Base-by-base conservation (phyloP, 2,113 vertebrate species). In the Dipodomys stephensi region DNA sequence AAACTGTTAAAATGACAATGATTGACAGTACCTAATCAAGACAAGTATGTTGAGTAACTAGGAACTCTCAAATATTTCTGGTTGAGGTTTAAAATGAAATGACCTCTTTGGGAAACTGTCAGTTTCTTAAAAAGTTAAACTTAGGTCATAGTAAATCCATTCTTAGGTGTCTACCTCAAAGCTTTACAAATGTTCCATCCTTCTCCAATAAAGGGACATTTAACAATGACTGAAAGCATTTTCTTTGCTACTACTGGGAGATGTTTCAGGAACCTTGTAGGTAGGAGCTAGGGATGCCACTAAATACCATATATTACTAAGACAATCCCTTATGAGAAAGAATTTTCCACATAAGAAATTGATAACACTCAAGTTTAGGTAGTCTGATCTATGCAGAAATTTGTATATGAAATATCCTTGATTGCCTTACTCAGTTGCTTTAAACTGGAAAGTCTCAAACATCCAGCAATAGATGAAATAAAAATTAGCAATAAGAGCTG, bases 111-210 rank as follows among this genome's bases (percentile, higher is more conserved):
- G 65, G 81, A 96, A 93, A 77, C 32, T 72, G 25, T 62, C 53
- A 30, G 46, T 68, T 83, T 30, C 22, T 91, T 82, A 74, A 60
- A 73, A 60, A 82, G n/a, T 78, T 73, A 84, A 88, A 44, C 49
- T 69, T 82, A 92, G 73, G 44, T 49, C 20, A 23, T 25, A 78
- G 23, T 15, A 95, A 79, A 85, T 62, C 6, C 12, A 73, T 20
- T 85, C 57, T 71, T 49, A 67, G n/a, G n/a, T 91, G 81, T 78
- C 71, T 68, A 82, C 32, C 23, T 23, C 44, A 91, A n/a, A 93
- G 78, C 23, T 39, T 64, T 62, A 85, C 15, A 57, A 32, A 46
- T 20, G 60, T 5, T 15, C 49, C 53, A 57, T 13, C 78, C 27
- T 3, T 8, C 0, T 6, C 18, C 9, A 13, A 18, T 22, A 28